Base-by-base conservation (phyloP, 1,140 invertebrate genomes). In the Drosophila kohkoa region DNA sequence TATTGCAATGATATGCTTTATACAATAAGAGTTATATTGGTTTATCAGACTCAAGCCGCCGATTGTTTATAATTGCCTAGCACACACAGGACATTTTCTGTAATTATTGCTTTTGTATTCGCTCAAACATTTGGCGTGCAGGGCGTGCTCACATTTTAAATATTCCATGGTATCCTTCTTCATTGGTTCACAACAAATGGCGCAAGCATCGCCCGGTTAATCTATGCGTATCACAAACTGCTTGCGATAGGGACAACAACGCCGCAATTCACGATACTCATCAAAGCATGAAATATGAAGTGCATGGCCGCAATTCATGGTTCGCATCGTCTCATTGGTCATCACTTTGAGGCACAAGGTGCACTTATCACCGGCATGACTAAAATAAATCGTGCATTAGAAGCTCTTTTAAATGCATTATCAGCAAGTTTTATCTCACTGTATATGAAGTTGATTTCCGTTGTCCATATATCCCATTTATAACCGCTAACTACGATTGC, bases 251-350 rank as follows among this genome's bases (percentile, higher is more conserved):
- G 71, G 78, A 35, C 90, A 91, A 25, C n/a, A n/a, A 3, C 55
- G 45, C 25, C 32, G 2, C 10, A 59, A 0, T 0, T 1, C 6
- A 1, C 54, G 71, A 25, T 58, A 82, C 0, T 51, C 28, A 5
- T 5, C 1, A 8, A 51, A 77, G 43, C 90, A 91, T 0, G 15
- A 25, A 0, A 3, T 28, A 48, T 91, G 77, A 54, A 91, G 3
- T 0, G 86, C 79, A 76, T 90, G 86, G 0, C 62, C 64, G 28
- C 86, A 90, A 15, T 13, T n/a, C 66, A 82, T 75, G 2, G 7
- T 10, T 0, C 45, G 60, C 70, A 82, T 78, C 1, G 63, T 15
- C 3, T 1, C 32, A 0, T 1, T 0, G 0, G 0, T n/a, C 82
- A 88, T 77, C 0, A 6, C 7, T 0, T 16, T 0, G 1, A 41